A percentile compares a stretch with the other conserved stretches of the same genome.
These are phyloP conservation scores for Drosophila ustulata DNA, from an alignment of 2,888 invertebrate species.

Conservation along the genomic window DNA sequence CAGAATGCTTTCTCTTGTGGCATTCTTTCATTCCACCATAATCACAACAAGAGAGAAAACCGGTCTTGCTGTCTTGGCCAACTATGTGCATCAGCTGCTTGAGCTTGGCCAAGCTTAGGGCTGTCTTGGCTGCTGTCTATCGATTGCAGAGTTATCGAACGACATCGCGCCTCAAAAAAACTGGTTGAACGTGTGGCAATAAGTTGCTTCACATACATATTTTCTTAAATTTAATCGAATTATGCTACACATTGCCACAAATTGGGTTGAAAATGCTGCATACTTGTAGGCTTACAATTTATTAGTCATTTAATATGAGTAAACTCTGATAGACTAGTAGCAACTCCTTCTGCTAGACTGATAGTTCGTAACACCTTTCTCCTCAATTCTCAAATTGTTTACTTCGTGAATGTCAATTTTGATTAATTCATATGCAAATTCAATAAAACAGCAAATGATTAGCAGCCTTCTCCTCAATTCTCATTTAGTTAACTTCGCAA, in stretches of 20 bases:
- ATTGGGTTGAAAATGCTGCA: too few relatives aligned
- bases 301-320: too few relatives aligned
- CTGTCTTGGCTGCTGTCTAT: constrained; percentile 23
- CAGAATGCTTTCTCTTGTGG: constrained; percentile 71
- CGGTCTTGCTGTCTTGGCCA: constrained; percentile 52
- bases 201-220: constrained; percentile 7
- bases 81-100: constrained; percentile 43
- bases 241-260: not conserved
- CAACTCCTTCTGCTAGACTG: too few relatives aligned
- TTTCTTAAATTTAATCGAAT: not conserved
- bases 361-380: too few relatives aligned
- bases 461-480: too few relatives aligned
- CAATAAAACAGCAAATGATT: too few relatives aligned
- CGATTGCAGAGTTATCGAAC: constrained; percentile 25
- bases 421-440: too few relatives aligned
- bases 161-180: not conserved
- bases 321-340: too few relatives aligned
- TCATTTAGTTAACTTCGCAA: too few relatives aligned
- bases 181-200: not conserved
- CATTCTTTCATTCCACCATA: constrained; percentile 50
- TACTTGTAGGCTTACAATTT: too few relatives aligned
- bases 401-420: too few relatives aligned
- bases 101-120: constrained; percentile 25
- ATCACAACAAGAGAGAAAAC: constrained; percentile 59
- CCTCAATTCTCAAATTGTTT: too few relatives aligned